phyloP scores from a whole-genome alignment of 1,140 invertebrate genomes.

The Luehdorfia chinensis region DNA sequence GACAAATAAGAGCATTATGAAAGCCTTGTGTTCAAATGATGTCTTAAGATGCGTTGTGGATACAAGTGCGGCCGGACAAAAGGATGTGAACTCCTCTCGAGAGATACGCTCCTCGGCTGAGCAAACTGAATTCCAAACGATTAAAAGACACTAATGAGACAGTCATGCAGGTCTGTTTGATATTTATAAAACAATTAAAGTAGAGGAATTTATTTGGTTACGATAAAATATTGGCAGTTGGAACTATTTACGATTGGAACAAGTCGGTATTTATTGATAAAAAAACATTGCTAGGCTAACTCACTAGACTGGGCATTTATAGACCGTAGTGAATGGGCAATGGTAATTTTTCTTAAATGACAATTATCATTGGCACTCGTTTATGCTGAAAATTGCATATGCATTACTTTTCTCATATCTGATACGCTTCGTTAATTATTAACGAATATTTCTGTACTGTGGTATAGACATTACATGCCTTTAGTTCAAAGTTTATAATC shows the following conservation, averaged over 20 bases:
- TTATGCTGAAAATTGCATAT: conserved; percentile 7
- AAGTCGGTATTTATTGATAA: too few relatives aligned
- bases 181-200: neutral
- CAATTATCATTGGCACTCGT: conserved; percentile 2
- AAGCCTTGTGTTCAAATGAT: conserved; percentile 11
- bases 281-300: too few relatives aligned
- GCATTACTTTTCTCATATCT: too few relatives aligned
- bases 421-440: too few relatives aligned
- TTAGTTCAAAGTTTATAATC: too few relatives aligned
- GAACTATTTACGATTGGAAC: too few relatives aligned
- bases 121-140: conserved; percentile 45
- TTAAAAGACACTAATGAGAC: conserved; percentile 22
- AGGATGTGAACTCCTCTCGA: conserved; percentile 44
- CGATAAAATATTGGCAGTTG: too few relatives aligned
- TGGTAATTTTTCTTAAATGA: conserved; percentile 11
- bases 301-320: conserved; percentile 1
- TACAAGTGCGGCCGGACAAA: conserved; percentile 49
- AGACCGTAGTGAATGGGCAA: conserved; percentile 3
- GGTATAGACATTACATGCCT: too few relatives aligned
- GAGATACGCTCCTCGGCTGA: conserved; percentile 46
- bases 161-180: neutral
- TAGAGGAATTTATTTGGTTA: neutral
- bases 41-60: conserved; percentile 40
- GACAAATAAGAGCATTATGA: conserved; percentile 2
- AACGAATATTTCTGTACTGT: too few relatives aligned